These are phyloP conservation scores for Thyatira batis DNA, from an alignment of 2,888 invertebrate genomes.

Conservation along the genomic window DNA sequence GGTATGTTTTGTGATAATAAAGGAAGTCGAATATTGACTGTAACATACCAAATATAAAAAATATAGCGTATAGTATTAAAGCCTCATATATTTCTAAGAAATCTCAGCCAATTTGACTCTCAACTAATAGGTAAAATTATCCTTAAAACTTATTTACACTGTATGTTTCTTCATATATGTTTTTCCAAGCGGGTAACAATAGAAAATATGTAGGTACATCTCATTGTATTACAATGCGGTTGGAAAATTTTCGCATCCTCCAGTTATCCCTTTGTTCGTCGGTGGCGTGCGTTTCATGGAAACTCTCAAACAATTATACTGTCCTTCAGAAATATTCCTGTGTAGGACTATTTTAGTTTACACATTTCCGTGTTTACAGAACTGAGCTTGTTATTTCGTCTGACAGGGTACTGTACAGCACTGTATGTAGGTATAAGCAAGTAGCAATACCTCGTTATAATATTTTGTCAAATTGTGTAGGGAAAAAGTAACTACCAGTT, in stretches of 20 bases:
- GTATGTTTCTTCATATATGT: no score
- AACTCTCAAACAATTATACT: slow-evolving; percentile 28
- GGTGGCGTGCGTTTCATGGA: slow-evolving; percentile 23
- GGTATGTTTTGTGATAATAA: no score
- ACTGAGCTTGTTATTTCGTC: slow-evolving; percentile 14
- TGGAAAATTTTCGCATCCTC: slow-evolving; percentile 32
- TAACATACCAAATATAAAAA: no score
- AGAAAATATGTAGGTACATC: slow-evolving; percentile 11
- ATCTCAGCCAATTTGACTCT: no score
- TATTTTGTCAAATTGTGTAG: background rate
- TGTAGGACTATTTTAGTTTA: slow-evolving; percentile 21
- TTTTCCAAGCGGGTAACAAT: background rate
- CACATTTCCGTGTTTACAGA: slow-evolving; percentile 20
- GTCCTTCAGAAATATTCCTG: slow-evolving; percentile 23
- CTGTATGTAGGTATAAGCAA: no score
- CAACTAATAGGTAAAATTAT: no score
- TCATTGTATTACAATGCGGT: slow-evolving; percentile 23
- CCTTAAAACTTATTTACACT: no score
- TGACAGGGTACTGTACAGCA: background rate
- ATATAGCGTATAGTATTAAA: no score
- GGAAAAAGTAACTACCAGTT: no score
- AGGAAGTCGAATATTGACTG: no score
- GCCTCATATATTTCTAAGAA: no score
- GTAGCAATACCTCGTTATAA: background rate
- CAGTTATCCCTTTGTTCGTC: slow-evolving; percentile 26